Evolutionary conservation across 2,113 vertebrate genomes (phyloP).

Genomic region (Pygoscelis adeliae): DNA sequence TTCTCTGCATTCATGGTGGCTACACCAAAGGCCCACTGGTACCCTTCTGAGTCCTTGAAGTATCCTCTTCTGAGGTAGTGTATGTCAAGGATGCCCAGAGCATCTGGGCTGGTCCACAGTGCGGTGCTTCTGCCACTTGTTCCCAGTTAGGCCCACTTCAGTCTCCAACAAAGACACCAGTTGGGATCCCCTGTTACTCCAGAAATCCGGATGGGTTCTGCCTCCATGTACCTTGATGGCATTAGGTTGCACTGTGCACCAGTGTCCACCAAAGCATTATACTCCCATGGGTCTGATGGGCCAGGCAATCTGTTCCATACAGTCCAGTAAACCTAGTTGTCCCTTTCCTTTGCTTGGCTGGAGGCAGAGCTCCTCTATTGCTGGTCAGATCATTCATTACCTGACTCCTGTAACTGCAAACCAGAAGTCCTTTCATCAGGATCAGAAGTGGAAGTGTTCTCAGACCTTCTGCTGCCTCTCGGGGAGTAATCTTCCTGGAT

Average conservation of each 20-base stretch:
- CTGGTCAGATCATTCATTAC: background rate
- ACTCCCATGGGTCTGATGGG: background rate
- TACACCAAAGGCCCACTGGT: background rate
- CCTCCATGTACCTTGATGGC: too few relatives aligned
- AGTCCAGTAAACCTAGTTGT: background rate
- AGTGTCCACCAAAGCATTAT: background rate
- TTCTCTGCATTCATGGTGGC: background rate
- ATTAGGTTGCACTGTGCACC: background rate
- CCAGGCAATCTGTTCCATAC: background rate
- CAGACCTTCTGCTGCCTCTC: background rate
- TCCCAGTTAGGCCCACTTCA: background rate
- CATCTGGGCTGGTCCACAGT: background rate
- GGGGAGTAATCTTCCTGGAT: background rate
- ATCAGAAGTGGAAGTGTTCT: background rate
- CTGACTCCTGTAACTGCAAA: background rate
- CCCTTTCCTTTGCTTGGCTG: background rate
- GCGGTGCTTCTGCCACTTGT: background rate
- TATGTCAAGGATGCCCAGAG: background rate
- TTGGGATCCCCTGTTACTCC: background rate
- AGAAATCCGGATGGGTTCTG: background rate
- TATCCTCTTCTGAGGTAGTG: background rate
- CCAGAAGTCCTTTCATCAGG: background rate
- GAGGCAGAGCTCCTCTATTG: accelerated
- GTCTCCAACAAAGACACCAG: background rate
- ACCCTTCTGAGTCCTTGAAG: background rate